A percentile compares a stretch with the other conserved stretches of the same genome.
Conservation (phyloP, 2,888 invertebrate species). For the Drosophila suboccidentalis region DNA sequence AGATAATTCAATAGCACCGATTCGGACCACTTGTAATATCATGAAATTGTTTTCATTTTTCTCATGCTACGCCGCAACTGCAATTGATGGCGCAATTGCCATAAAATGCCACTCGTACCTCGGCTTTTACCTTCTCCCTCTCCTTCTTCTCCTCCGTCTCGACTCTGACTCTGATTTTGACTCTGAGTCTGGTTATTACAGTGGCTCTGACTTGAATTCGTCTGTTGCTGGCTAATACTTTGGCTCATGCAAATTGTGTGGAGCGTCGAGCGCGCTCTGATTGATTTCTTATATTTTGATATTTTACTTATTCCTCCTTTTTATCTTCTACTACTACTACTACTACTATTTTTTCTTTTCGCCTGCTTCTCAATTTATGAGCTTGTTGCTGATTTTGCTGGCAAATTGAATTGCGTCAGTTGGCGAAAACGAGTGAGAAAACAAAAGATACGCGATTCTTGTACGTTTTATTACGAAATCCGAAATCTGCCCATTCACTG, state of each 20-base stretch:
- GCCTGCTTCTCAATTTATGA: slow-evolving; percentile 66
- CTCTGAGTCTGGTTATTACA: slow-evolving; percentile 3
- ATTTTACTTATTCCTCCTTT: slow-evolving; percentile 9
- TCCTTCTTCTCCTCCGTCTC: background rate
- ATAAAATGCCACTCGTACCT: slow-evolving; percentile 81
- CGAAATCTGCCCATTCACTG: slow-evolving; percentile 76
- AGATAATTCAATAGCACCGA: slow-evolving; percentile 86
- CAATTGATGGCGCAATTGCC: slow-evolving; percentile 84
- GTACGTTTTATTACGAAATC: slow-evolving; percentile 75
- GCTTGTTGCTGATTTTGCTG: slow-evolving; percentile 66
- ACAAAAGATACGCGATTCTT: slow-evolving; percentile 18
- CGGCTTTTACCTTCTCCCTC: slow-evolving; percentile 42
- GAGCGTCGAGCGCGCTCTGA: slow-evolving; percentile 56
- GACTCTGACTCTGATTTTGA: background rate
- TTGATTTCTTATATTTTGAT: slow-evolving; percentile 69
- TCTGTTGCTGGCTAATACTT: slow-evolving; percentile 58
- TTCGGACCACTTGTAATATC: slow-evolving; percentile 86
- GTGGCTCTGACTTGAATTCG: background rate
- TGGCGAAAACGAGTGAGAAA: slow-evolving; percentile 14
- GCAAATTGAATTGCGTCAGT: slow-evolving; percentile 81
- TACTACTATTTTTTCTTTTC: background rate
- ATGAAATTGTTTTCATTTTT: slow-evolving; percentile 86
- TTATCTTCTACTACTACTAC: slow-evolving; percentile 9
- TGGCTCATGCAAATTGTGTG: slow-evolving; percentile 84
- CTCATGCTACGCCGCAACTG: slow-evolving; percentile 84